Evolutionary conservation across 2,888 invertebrate species (phyloP), one percentile per base, ranked within the genome.

Genomic region (Melolontha melolontha): DNA sequence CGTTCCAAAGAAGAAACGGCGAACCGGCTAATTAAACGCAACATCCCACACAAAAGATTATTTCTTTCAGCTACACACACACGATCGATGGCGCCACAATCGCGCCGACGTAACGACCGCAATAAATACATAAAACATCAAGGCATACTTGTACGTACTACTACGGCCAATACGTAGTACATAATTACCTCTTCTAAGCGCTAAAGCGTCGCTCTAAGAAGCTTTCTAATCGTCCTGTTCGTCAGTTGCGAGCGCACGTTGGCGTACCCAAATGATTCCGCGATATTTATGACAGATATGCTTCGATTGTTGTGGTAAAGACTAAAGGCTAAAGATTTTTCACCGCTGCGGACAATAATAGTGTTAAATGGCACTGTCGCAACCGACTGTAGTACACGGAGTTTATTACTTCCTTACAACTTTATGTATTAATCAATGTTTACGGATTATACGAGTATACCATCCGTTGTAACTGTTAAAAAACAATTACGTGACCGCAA

Each of bases 111-210:
- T 22, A 49, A 49, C 17, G 49, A 49, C 16, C 49, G 22, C 49
- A 22, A 49, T 49, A 49, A 49, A 49, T 49, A 17, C 49, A 49
- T 49, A 22, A 49, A 49, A 49, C 49, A 22, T 49, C 17, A 44
- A 44, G 22, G 49, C 49, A 49, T 34, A 34, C 34, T 34, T 34
- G 34, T 34, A 34, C 34, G 34, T 34, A 34, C 34, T 34, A 34
- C 34, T 34, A 34, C 34, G 34, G 34, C 34, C 34, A 8, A 34
- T 34, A 34, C 16, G 17, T 49, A 49, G 17, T 49, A 49, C 49
- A 49, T 49, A 49, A 49, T 49, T 49, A 49, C 49, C 47, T n/a
- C n/a, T 22, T 11, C 49, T 49, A 22, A 49, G 22, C 17, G 49
- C 22, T 49, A 17, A 49, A 49, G 6, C 49, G 49, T 17, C 10